Percentiles rank a stretch among this genome's conserved stretches.
phyloP scores from a whole-genome alignment of 2,113 vertebrate genomes.

The Synchiropus splendidus region DNA sequence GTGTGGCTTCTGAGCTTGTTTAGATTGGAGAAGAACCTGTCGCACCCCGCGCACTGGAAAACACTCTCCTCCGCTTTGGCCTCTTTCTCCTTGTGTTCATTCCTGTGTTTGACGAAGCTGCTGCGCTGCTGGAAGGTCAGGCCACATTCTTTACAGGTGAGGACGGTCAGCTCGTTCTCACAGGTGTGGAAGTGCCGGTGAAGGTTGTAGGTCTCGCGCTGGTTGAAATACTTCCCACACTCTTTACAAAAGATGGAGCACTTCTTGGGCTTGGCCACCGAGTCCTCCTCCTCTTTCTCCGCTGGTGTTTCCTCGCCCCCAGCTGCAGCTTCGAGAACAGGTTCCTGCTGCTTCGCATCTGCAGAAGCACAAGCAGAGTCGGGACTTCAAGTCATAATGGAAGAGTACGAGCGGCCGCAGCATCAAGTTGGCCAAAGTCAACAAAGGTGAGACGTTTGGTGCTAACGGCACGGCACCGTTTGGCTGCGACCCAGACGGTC shows the following conservation, averaged over 20 bases:
- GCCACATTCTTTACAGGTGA: slow-evolving; percentile 67
- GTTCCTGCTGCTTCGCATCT: slow-evolving; percentile 2
- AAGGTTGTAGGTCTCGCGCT: slow-evolving; percentile 65
- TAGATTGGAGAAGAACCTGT: slow-evolving; percentile 40
- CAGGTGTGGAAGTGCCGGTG: slow-evolving; percentile 68
- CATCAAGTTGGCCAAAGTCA: too few species aligned
- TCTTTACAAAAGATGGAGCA: slow-evolving; percentile 56
- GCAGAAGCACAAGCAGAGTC: too few species aligned
- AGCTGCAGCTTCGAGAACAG: slow-evolving; percentile 2
- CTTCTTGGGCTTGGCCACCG: slow-evolving; percentile 31
- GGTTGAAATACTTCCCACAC: slow-evolving; percentile 62
- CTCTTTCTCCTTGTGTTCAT: slow-evolving; percentile 49
- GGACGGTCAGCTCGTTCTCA: slow-evolving; percentile 63
- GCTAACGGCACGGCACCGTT: too few species aligned
- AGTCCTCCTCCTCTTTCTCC: slow-evolving; percentile 1
- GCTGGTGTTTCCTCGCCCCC: neutral
- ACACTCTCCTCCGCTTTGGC: slow-evolving; percentile 11
- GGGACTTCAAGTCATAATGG: too few species aligned
- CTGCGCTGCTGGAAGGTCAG: slow-evolving; percentile 65
- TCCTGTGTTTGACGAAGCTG: slow-evolving; percentile 63
- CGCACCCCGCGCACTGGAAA: slow-evolving; percentile 56
- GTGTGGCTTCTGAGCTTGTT: slow-evolving; percentile 50
- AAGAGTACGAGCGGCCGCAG: too few species aligned
- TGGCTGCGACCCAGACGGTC: too few species aligned
- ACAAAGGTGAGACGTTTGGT: too few species aligned